Base-by-base conservation (phyloP, 2,888 invertebrate genomes). In the Biston stratarius region DNA sequence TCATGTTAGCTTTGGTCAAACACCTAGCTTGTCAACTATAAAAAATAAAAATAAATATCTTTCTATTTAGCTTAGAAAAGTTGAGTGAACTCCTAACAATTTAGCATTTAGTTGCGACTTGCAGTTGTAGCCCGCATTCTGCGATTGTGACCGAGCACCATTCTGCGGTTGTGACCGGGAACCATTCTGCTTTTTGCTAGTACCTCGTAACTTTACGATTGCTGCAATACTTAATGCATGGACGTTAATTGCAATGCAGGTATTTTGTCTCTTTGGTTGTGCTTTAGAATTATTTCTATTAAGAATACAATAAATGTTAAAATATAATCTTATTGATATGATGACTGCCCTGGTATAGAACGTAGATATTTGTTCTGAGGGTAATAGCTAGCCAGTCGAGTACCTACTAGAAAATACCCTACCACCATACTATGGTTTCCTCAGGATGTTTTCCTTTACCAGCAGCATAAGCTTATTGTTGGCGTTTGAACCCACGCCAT, bases 161-260 rank as follows among this genome's bases (percentile, higher is more conserved):
- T 65, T 49, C 40, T 63, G 62, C n/a, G 67, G 59, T 44, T 55
- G 51, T n/a, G 14, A 65, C n/a, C 34, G 56, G 7, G 48, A 57
- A 60, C 48, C 15, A 53, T 42, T 38, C 45, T n/a, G 14, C 34
- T 55, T 61, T 66, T 61, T 65, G 56, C 34, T 12, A 7, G 8
- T n/a, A 12, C n/a, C 15, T 40, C 24, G 33, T 45, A 66, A 61
- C 33, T 61, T 61, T 66, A 66, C 66, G 66, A 66, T 57, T 14
- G 61, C 47, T 61, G 44, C 42, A 45, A 38, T 61, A 57, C 9
- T 38, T 38, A 38, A 38, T 38, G 6, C 38, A 66, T 61, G 12
- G 52, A 61, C 42, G 61, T 33, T 57, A 61, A 66, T 66, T 61
- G 61, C 42, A 49, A 10, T 55, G 59, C 40, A 48, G 59, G 12